Base-by-base conservation (phyloP, 1,140 invertebrate species). In the Spodoptera litura region DNA sequence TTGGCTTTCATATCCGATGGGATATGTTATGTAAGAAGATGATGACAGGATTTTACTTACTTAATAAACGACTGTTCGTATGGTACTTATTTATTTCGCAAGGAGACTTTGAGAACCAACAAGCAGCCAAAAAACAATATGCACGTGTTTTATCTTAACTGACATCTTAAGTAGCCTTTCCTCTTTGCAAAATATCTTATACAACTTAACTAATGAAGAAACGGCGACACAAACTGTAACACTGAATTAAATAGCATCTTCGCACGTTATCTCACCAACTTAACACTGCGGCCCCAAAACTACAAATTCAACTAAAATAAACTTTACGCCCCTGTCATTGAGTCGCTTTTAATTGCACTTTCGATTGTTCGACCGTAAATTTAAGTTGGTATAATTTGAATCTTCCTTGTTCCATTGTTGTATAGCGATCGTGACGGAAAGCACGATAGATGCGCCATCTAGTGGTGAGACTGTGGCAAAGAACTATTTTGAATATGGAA, bases 401-500 rank as follows among this genome's bases (percentile, higher is more conserved):
- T 62, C 75, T 81, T 81, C 79, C 79, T 81, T 35, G 74, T 81
- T 78, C 59, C 61, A 81, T 81, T 81, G 78, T 80, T 75, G 62
- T 55, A 27, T 78, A 8, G 58, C n/a, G 77, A 49, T 81, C 74
- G 79, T 81, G 79, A 81, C 68, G 68, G 13, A n/a, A 66, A 52
- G 51, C 73, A 80, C 79, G 79, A 77, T 58, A 62, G 44, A 64
- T 75, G 59, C 27, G 9, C 64, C 74, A 53, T 71, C 70, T 66
- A 62, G 56, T 66, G 56, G 58, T 66, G 56, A 56, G 38, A 81
- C 55, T 80, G 66, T 49, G 35, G 75, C 73, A 73, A 77, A 68
- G 9, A 56, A 58, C 51, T 53, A 73, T 75, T 72, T 72, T 58
- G 51, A 70, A 79, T 79, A 73, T 79, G 49, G 78, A 74, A 25